Base-by-base conservation (phyloP, 1,140 invertebrate species). In the Protaetia brevitarsis region DNA sequence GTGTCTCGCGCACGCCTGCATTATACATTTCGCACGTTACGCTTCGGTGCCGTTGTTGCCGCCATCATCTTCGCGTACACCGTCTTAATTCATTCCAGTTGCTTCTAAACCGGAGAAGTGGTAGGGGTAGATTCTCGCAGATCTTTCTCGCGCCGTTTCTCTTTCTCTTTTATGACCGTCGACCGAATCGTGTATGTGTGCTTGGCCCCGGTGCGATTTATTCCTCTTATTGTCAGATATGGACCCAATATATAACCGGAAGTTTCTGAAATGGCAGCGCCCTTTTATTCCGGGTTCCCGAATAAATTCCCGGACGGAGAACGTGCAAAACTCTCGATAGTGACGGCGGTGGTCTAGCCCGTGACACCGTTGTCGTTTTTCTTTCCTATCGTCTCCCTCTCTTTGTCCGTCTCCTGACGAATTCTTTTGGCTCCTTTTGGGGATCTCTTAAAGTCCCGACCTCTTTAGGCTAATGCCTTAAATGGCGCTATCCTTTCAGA, bases 171-270 rank as follows among this genome's bases (percentile, higher is more conserved):
- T 21, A 45, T 45, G n/a, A 45, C 41, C n/a, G 41, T 45, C 16
- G n/a, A n/a, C n/a, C n/a, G n/a, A n/a, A n/a, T n/a, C n/a, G 3
- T 45, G 16, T 45, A 16, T 45, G 41, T 45, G 41, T 45, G 41
- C 41, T 45, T 45, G 41, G 10, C 41, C 41, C 10, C 34, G 13
- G 13, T 45, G 16, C 41, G 41, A 45, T 45, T 45, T 45, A 45
- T 45, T 45, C 41, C 41, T 45, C 16, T 45, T 45, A 45, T 45
- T 45, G 41, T 45, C 41, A 45, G 41, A 45, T 45, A 45, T 45
- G 41, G 41, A 45, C 41, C 41, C 41, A 45, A 45, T 45, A 45
- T 45, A 45, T 45, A 45, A 45, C 41, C 41, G 41, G 3, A 21
- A 45, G 23, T 45, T 45, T 21, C 41, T 21, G n/a, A 21, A 45